Base-by-base conservation (phyloP, 2,113 vertebrate species). In the Nothoprocta perdicaria region DNA sequence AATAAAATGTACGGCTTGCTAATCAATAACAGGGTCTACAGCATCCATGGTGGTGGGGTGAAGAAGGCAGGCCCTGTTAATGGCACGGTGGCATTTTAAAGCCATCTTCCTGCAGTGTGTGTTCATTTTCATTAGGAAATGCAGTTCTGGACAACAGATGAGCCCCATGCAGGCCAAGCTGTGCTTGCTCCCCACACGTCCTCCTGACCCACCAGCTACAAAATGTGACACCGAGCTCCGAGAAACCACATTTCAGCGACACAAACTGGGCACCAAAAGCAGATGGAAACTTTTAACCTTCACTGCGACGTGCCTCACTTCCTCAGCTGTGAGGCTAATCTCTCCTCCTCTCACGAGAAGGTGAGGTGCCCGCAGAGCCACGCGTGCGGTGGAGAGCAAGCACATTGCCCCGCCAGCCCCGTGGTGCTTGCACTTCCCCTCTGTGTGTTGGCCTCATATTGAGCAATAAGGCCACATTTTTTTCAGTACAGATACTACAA, bases 271-370 rank as follows among this genome's bases (percentile, higher is more conserved):
- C 92, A 89, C 61, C 61, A 55, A 53, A 71, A 88, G 31, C 18
- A 45, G 67, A 60, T n/a, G 94, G 93, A 96, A 96, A 94, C 80
- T 96, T 92, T 43, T 94, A 90, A 95, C 95, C 93, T 95, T 95
- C 91, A 27, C 46, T 88, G 68, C 41, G 77, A 6, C 12, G 31
- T 71, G 90, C 57, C 93, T 92, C 93, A 94, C 91, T 95, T 96
- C 93, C 93, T 95, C 27, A 5, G 58, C 63, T 89, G 55, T 66
- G 48, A 29, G 29, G 33, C 74, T 76, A 18, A 55, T 46, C 50
- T 40, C 88, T 96, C 85, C 60, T 94, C 48, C 79, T 77, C 72
- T 29, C 38, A 5, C 29, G 26, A 53, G 84, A 75, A 63, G 0
- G 0, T 16, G 50, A 89, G 57, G 26, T 29, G 11, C 11, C 29